Conservation (phyloP, 1,140 invertebrate species). For the Radopholus similis region DNA sequence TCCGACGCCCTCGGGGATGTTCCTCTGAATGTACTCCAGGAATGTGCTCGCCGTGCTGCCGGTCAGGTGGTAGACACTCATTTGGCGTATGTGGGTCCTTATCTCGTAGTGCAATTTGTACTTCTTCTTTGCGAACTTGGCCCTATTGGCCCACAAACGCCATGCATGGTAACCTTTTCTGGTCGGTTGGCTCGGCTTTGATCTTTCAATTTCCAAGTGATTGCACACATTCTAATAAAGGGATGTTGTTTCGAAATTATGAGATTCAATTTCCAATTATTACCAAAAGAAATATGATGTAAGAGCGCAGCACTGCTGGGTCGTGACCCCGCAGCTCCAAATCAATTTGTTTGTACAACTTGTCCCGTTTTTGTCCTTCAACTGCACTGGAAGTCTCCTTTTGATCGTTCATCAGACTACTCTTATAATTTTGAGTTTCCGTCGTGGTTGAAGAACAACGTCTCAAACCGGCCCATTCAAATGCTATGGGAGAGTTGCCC, state of each 20-base stretch:
- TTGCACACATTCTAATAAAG: conserved; percentile 43
- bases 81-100: conserved; percentile 81
- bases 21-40: conserved; percentile 90
- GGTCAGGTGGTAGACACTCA: conserved; percentile 78
- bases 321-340: conserved; percentile 59
- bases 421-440: not conserved
- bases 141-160: conserved; percentile 71
- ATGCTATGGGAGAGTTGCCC: too few relatives aligned
- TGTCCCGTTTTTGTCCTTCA: conserved; percentile 20
- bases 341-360: conserved; percentile 47
- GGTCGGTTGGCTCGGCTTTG: conserved; percentile 16
- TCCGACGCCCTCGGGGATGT: conserved; percentile 91
- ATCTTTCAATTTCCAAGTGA: conserved; percentile 42
- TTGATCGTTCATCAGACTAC: not conserved
- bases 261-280: not conserved
- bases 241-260: too few relatives aligned
- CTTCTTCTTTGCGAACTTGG: conserved; percentile 85
- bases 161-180: conserved; percentile 49
- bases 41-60: conserved; percentile 91
- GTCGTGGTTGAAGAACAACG: not conserved
- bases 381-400: not conserved
- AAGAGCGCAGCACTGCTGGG: conserved; percentile 49
- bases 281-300: conserved; percentile 49
- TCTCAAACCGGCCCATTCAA: not conserved
- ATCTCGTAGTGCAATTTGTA: conserved; percentile 92